Conservation (phyloP, 2,797 vertebrate genomes). For the Mus caroli region DNA sequence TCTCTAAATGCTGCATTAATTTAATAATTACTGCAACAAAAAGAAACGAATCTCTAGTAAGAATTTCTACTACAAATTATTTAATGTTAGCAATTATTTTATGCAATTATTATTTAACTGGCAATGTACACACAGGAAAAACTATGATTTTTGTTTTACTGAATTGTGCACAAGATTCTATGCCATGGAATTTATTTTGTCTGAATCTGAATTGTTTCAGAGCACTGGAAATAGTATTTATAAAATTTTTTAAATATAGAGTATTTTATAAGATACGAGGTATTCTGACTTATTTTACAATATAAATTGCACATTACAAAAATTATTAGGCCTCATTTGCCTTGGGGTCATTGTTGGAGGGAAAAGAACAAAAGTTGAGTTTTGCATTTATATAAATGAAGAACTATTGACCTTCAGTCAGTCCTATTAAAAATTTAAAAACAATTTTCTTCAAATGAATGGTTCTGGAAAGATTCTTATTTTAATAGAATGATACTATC, state of each 20-base stretch:
- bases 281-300: slow-evolving; percentile 74
- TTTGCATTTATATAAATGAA: slow-evolving; percentile 78
- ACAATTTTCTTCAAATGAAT: slow-evolving; percentile 84
- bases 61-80: background rate
- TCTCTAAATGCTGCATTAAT: background rate
- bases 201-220: slow-evolving; percentile 67
- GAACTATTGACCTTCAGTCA: slow-evolving; percentile 85
- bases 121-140: background rate
- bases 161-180: background rate
- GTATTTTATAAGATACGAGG: slow-evolving; percentile 56
- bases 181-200: background rate
- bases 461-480: slow-evolving; percentile 77
- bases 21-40: background rate
- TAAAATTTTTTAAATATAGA: slow-evolving; percentile 47
- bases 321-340: slow-evolving; percentile 53
- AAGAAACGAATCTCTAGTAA: background rate
- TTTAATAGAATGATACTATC: slow-evolving; percentile 79
- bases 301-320: slow-evolving; percentile 81
- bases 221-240: slow-evolving; percentile 45
- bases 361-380: slow-evolving; percentile 71
- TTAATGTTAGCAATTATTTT: slow-evolving; percentile 14
- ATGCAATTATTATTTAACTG: background rate
- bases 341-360: slow-evolving; percentile 40
- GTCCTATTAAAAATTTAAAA: slow-evolving; percentile 77
- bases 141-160: slow-evolving; percentile 20